phyloP scores from a whole-genome alignment of 2,113 vertebrate genomes.

The Mesoclemmys tuberculata region DNA sequence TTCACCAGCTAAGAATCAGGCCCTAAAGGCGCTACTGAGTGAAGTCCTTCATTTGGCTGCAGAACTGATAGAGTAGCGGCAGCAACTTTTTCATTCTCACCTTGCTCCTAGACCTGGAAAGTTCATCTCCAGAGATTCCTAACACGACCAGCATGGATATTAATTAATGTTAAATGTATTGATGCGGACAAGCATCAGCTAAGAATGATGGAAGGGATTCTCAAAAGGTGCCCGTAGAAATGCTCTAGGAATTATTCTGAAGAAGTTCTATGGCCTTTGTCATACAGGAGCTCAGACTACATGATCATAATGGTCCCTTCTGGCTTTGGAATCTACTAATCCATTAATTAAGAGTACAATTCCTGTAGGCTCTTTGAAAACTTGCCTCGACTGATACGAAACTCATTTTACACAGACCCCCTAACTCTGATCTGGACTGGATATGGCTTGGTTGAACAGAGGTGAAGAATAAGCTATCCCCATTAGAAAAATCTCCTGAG shows the following conservation, averaged over 20 bases:
- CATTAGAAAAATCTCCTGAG: background rate
- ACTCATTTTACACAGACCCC: rapidly evolving
- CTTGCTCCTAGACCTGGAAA: background rate
- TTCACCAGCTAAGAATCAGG: background rate
- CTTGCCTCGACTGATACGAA: rapidly evolving
- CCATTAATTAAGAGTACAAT: background rate
- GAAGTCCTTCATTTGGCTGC: background rate
- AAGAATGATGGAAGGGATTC: background rate
- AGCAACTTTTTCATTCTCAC: background rate
- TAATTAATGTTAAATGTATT: background rate
- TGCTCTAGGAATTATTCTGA: background rate
- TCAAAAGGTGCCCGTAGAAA: background rate
- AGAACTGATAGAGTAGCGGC: background rate
- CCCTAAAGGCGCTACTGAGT: background rate
- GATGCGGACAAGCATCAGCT: rapidly evolving
- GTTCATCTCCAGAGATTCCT: background rate
- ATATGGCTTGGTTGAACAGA: background rate
- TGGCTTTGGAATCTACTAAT: background rate
- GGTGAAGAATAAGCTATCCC: background rate
- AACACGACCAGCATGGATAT: background rate
- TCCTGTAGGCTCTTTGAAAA: background rate
- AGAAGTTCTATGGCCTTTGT: background rate
- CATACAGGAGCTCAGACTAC: background rate
- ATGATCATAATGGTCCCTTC: background rate
- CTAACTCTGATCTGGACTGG: background rate